These are phyloP conservation scores for Notocelia uddmanniana DNA, from an alignment of 2,888 invertebrate genomes.

Conservation along the genomic window DNA sequence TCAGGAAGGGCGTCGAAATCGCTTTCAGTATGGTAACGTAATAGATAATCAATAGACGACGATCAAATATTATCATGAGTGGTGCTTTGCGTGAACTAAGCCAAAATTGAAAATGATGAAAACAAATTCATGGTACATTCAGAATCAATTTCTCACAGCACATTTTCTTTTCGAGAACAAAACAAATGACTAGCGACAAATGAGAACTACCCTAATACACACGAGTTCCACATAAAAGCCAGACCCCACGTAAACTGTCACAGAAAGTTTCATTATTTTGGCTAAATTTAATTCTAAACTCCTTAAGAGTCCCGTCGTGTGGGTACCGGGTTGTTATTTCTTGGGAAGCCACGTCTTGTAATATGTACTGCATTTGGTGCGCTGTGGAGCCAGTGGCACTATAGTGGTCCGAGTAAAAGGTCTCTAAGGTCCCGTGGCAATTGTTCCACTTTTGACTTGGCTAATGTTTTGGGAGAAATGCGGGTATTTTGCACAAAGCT, in stretches of 20 bases:
- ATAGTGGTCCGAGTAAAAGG: constrained; percentile 1
- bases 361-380: neutral
- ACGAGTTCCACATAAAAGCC: neutral
- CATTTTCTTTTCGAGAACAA: neutral
- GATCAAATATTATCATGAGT: no score
- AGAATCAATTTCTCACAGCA: neutral
- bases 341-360: neutral
- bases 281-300: constrained; percentile 25
- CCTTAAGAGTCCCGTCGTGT: constrained; percentile 19
- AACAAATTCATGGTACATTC: neutral
- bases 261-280: constrained; percentile 13
- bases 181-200: neutral
- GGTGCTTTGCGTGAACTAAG: no score
- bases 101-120: no score
- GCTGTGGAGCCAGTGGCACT: neutral
- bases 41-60: no score
- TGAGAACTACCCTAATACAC: neutral
- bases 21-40: no score
- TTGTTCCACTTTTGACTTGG: constrained; percentile 19
- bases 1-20: no score
- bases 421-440: constrained; percentile 12
- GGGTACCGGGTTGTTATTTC: neutral
- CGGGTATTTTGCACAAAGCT: constrained; percentile 8
- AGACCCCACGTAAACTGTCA: constrained; percentile 16
- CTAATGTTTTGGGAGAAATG: constrained; percentile 15